Percentiles rank a stretch among this genome's conserved stretches.
These are phyloP conservation scores for Calliopsis andreniformis DNA, from an alignment of 1,140 invertebrate genomes.

Conservation along the genomic window DNA sequence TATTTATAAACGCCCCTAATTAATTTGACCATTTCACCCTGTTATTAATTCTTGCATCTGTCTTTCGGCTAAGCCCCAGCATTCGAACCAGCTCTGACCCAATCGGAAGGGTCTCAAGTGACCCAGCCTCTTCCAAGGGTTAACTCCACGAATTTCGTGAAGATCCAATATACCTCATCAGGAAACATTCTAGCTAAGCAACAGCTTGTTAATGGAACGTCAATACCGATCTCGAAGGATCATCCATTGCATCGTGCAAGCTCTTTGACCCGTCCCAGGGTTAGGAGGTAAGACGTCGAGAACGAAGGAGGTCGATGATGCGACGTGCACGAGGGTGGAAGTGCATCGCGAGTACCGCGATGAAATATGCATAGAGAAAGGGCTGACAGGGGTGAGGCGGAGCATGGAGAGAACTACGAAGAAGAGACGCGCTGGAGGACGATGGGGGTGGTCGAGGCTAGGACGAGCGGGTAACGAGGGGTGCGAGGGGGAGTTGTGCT, in stretches of 20 bases:
- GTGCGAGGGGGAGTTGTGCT: constrained; percentile 42
- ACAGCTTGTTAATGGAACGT: constrained; percentile 11
- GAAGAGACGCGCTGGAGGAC: constrained; percentile 24
- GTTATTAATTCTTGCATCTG: too few relatives aligned
- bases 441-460: constrained; percentile 49
- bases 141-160: too few relatives aligned
- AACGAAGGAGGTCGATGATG: constrained; percentile 57
- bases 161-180: too few relatives aligned
- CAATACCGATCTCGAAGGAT: background rate
- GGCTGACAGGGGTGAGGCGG: constrained; percentile 23
- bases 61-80: too few relatives aligned
- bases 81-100: too few relatives aligned
- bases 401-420: constrained; percentile 27
- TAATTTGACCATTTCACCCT: too few relatives aligned
- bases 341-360: constrained; percentile 61
- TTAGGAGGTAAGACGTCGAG: constrained; percentile 38
- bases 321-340: constrained; percentile 52
- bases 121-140: too few relatives aligned
- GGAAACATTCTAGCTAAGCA: background rate
- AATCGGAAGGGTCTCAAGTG: too few relatives aligned
- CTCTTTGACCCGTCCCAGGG: constrained; percentile 23
- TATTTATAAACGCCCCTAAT: too few relatives aligned
- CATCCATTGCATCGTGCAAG: background rate
- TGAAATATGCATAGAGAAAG: constrained; percentile 75
- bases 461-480: constrained; percentile 7